These are phyloP conservation scores for Halictus ligatus DNA, from an alignment of 2,888 invertebrate species.

Conservation along the genomic window DNA sequence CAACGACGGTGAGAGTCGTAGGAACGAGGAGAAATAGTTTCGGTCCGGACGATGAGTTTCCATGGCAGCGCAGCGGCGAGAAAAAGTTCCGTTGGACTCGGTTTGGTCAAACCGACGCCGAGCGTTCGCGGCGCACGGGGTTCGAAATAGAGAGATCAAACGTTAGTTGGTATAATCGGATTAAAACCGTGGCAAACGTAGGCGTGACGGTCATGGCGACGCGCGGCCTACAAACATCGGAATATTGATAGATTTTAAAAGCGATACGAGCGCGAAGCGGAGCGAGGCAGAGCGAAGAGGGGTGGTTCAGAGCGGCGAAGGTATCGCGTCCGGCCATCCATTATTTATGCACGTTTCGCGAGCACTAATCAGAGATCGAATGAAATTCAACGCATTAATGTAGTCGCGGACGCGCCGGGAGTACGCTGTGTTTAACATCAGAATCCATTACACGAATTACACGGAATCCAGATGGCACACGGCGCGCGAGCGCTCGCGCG, in stretches of 20 bases:
- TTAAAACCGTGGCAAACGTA: not conserved
- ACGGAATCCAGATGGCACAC: conserved; percentile 37
- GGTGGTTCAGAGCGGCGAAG: not conserved
- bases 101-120: not conserved
- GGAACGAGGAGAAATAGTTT: no score
- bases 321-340: conserved; percentile 22
- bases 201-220: not conserved
- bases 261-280: conserved; percentile 21
- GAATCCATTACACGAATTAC: conserved; percentile 66
- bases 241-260: conserved; percentile 37
- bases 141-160: not conserved
- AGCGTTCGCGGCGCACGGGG: not conserved
- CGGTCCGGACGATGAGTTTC: not conserved
- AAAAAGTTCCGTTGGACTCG: not conserved
- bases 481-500: conserved; percentile 7
- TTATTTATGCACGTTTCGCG: conserved; percentile 54
- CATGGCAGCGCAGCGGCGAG: not conserved
- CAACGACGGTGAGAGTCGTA: no score
- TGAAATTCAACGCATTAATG: conserved; percentile 53
- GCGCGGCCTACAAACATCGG: not conserved
- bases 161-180: not conserved
- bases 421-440: conserved; percentile 57
- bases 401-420: conserved; percentile 30
- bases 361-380: conserved; percentile 58
- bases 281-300: not conserved